Base-by-base conservation (phyloP, 2,113 vertebrate genomes). In the Rhea americana region DNA sequence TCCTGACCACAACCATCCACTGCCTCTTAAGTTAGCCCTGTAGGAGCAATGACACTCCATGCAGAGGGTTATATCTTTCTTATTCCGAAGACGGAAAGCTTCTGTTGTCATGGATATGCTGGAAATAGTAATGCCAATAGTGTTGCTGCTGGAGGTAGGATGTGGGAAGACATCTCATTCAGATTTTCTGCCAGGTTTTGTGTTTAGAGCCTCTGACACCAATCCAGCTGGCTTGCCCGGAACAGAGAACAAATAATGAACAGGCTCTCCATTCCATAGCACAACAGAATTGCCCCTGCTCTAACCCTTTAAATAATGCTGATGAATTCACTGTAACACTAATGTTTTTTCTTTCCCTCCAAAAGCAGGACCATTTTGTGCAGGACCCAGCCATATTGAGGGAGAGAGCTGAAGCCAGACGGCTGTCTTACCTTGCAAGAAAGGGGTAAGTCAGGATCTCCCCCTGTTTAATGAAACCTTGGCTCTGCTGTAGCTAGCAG, bases 301-400 rank as follows among this genome's bases (percentile, higher is more conserved):
- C 45, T 13, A 37, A 53, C 22, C 30, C 30, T 48, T 16, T 50
- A 30, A 20, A 1, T 0, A 7, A 11, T n/a, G 50, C 77, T 53
- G 39, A 6, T 74, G 82, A 21, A 28, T 37, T 45, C 7, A 25
- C 39, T 20, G 9, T 22, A 32, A 50, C 24, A 14, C 76, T 91
- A 66, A 82, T 39, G 66, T 58, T 41, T 82, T 51, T 20, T 78
- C 56, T 53, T 84, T 53, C 32, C 39, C 35, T 51, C 88, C 90
- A 48, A 1, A 35, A 97, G 88, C 28, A 98, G 66, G 99, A 99
- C 94, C 98, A 99, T 73, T 99, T 99, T 41, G 96, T 99, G 35
- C 99, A 99, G 98, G 99, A 99, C 90, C 99, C 99, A 0, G 99
- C 99, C 0, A 87, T 99, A 20, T 98, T 99, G 83, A 96, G 99